These are phyloP conservation scores for Lycophotia porphyrea DNA, from an alignment of 2,888 invertebrate species.

Conservation along the genomic window DNA sequence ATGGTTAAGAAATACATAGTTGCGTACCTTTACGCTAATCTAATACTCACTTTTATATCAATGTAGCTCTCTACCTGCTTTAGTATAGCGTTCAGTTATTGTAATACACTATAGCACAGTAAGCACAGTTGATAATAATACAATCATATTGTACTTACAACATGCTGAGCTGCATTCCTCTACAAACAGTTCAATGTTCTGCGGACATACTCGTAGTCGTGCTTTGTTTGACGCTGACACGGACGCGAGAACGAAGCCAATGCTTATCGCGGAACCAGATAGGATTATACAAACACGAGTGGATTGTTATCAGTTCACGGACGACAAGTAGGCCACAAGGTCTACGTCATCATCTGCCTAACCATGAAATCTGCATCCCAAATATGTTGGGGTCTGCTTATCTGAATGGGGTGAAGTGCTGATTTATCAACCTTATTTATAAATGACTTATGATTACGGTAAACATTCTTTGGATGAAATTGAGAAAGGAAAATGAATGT, in stretches of 20 bases:
- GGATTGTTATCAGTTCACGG: constrained; percentile 14
- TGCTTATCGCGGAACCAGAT: constrained; percentile 29
- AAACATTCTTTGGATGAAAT: background rate
- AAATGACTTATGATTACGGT: background rate
- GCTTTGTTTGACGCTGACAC: constrained; percentile 3
- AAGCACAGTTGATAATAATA: background rate
- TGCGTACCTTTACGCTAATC: background rate
- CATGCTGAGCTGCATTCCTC: background rate
- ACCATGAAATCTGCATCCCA: background rate
- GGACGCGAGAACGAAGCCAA: background rate
- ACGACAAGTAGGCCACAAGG: constrained; percentile 31
- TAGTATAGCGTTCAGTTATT: background rate
- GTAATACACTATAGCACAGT: background rate
- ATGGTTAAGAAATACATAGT: background rate
- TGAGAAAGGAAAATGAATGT: constrained; percentile 1
- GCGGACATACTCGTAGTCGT: background rate
- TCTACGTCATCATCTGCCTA: too few relatives aligned
- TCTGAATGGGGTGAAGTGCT: background rate
- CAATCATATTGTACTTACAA: background rate
- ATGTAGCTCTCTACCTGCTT: background rate
- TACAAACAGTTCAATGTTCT: background rate
- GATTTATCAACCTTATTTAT: background rate
- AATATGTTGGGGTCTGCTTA: background rate
- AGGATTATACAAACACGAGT: constrained; percentile 20
- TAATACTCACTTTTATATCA: background rate